Evolutionary conservation across 2,888 invertebrate genomes (phyloP).

Genomic region (Sabellastarte sp.): DNA sequence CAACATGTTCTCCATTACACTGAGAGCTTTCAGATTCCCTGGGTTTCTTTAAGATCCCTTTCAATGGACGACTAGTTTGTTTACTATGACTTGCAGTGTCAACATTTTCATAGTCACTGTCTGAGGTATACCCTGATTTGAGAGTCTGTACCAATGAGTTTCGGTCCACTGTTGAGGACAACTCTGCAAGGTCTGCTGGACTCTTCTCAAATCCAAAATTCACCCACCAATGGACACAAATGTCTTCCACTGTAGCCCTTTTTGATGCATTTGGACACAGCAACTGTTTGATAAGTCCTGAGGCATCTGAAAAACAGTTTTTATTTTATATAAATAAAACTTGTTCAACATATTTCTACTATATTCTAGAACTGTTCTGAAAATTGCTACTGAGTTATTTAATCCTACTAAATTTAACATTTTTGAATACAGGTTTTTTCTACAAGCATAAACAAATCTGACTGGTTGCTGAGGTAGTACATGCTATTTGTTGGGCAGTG

Average conservation of each 20-base stretch:
- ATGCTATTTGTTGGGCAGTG: too few species aligned
- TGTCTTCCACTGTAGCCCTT: slow-evolving; percentile 88
- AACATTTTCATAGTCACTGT: neutral
- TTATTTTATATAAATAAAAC: neutral
- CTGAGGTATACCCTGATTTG: neutral
- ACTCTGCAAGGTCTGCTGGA: slow-evolving; percentile 30
- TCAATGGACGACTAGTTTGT: slow-evolving; percentile 7
- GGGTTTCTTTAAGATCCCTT: slow-evolving; percentile 24
- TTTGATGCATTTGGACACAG: slow-evolving; percentile 86
- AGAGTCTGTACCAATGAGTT: neutral
- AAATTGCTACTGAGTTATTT: too few species aligned
- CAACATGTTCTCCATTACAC: slow-evolving; percentile 3
- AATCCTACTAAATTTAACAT: too few species aligned
- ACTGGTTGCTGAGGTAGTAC: too few species aligned
- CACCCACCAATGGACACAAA: slow-evolving; percentile 97
- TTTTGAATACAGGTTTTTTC: too few species aligned
- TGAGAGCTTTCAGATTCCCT: neutral
- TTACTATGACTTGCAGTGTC: neutral
- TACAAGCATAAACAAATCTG: too few species aligned
- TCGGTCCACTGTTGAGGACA: neutral
- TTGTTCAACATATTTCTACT: neutral
- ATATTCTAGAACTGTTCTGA: neutral
- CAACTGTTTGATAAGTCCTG: slow-evolving; percentile 90
- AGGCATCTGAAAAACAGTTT: slow-evolving; percentile 71
- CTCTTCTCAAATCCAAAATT: slow-evolving; percentile 63